phyloP scores from a whole-genome alignment of 2,888 invertebrate species.

The Ceraclea dissimilis region DNA sequence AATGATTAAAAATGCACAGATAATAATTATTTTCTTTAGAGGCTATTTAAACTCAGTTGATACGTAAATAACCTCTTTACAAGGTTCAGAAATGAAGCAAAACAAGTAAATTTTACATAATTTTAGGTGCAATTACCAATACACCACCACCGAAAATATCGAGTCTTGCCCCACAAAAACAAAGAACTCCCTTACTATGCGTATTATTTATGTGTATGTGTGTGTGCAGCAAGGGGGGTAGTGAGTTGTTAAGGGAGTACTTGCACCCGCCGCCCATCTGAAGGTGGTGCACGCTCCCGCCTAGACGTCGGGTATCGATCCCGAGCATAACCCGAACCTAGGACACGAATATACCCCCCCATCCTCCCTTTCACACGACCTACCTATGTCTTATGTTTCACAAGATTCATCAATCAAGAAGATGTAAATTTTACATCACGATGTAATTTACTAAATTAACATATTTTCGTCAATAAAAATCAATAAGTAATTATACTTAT shows the following conservation, averaged over 20 bases:
- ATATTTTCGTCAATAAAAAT: too few relatives aligned
- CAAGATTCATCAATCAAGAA: constrained; percentile 27
- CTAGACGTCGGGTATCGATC: constrained; percentile 60
- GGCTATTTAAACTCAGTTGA: too few relatives aligned
- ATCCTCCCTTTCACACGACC: constrained; percentile 22
- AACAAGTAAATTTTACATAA: too few relatives aligned
- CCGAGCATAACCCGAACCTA: constrained; percentile 41
- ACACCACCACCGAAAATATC: neutral
- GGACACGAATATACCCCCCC: constrained; percentile 39
- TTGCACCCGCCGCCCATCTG: constrained; percentile 17
- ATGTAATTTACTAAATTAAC: too few relatives aligned
- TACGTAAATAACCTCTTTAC: too few relatives aligned
- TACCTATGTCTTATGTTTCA: constrained; percentile 27
- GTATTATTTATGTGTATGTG: neutral
- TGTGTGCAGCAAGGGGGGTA: neutral
- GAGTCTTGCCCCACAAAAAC: constrained; percentile 16
- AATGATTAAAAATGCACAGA: too few relatives aligned
- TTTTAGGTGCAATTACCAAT: neutral
- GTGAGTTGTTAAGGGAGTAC: constrained; percentile 2
- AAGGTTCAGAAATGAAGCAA: too few relatives aligned
- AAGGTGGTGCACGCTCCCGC: constrained; percentile 24
- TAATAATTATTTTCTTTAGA: too few relatives aligned
- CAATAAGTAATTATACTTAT: too few relatives aligned
- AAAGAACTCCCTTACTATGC: constrained; percentile 29
- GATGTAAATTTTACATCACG: neutral